Conservation (phyloP, 2,888 invertebrate genomes). For the Acanthoscelides obtectus region DNA sequence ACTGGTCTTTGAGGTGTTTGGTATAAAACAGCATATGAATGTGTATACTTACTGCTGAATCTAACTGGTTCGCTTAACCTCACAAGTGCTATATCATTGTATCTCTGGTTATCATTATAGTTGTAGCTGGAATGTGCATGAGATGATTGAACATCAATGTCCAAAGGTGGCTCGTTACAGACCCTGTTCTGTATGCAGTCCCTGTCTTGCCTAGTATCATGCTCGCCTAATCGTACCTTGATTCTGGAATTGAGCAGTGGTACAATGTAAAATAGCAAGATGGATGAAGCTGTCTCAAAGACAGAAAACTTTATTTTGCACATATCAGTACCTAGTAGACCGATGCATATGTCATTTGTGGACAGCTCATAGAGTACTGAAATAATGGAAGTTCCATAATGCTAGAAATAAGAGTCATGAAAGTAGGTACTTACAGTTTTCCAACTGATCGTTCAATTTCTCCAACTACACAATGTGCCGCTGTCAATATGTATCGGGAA, state of each 20-base stretch:
- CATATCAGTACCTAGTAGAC: no score
- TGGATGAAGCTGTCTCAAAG: no score
- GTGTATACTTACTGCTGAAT: conserved; percentile 48
- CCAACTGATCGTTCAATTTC: conserved; percentile 38
- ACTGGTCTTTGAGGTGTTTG: no score
- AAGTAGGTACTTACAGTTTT: conserved; percentile 40
- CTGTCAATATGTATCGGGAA: conserved; percentile 52
- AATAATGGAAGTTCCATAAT: no score
- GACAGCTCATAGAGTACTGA: no score
- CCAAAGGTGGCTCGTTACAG: conserved; percentile 33
- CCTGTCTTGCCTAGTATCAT: conserved; percentile 41
- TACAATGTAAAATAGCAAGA: no score
- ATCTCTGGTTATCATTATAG: conserved; percentile 26
- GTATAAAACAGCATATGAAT: no score
- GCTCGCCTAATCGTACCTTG: conserved; percentile 48
- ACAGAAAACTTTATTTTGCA: no score
- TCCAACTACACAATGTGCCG: conserved; percentile 53
- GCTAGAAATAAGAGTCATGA: no score
- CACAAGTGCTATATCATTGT: conserved; percentile 47
- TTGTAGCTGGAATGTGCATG: conserved; percentile 33
- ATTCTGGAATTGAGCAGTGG: conserved; percentile 29
- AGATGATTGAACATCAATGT: conserved; percentile 33
- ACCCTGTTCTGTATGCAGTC: conserved; percentile 44
- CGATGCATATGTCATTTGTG: no score
- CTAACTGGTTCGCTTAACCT: conserved; percentile 47